These are phyloP conservation scores for Capreolus pygargus DNA, from an alignment of 2,113 vertebrate genomes.

Conservation along the genomic window DNA sequence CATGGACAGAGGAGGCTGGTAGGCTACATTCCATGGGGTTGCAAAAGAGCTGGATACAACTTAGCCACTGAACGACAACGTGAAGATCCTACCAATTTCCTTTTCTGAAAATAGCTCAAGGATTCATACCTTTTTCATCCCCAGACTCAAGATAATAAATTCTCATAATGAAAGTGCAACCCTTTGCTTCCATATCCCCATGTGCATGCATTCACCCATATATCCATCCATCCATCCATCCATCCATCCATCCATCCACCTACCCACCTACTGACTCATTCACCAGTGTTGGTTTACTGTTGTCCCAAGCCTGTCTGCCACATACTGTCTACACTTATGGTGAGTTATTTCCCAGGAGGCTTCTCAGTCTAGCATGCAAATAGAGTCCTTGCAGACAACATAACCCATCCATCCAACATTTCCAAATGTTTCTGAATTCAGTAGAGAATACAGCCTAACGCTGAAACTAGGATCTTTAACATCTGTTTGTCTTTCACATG, in stretches of 20 bases:
- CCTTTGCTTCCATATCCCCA: no score
- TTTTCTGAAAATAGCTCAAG: neutral
- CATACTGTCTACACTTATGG: neutral
- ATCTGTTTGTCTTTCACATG: neutral
- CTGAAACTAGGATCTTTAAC: neutral
- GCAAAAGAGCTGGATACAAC: neutral
- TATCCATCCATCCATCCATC: neutral
- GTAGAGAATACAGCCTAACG: neutral
- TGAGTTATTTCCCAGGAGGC: neutral
- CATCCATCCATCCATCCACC: neutral
- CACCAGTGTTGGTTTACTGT: neutral
- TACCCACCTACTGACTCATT: neutral
- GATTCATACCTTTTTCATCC: neutral
- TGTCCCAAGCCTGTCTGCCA: neutral
- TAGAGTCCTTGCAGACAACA: neutral
- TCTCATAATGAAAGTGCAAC: no score
- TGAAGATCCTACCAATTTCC: neutral
- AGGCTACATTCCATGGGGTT: neutral
- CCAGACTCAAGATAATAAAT: neutral
- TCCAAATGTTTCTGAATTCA: slow-evolving; percentile 6
- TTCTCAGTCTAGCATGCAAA: neutral
- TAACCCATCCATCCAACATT: neutral
- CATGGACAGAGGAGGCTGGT: neutral
- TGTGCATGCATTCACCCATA: neutral
- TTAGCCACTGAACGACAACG: neutral